Percentiles rank a stretch among this genome's conserved stretches.
phyloP scores from a whole-genome alignment of 2,888 invertebrate genomes.

The Idaea biselata region DNA sequence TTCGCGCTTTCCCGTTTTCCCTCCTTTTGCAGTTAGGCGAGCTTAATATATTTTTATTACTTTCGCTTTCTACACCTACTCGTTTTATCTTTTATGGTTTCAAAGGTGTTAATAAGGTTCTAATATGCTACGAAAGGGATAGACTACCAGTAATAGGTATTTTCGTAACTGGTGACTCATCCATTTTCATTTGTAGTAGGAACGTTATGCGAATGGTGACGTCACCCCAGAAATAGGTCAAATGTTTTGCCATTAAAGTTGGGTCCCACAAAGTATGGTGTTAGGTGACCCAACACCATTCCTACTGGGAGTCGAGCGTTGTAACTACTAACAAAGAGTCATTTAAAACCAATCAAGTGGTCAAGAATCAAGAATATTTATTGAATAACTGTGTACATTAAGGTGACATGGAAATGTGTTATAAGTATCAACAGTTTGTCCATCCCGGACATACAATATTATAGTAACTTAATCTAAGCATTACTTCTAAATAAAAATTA shows the following conservation, averaged over 20 bases:
- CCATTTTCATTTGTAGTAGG: conserved; percentile 6
- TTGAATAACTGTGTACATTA: too few species aligned
- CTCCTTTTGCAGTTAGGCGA: conserved; percentile 51
- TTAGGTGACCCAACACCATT: not conserved
- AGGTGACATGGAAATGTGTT: too few species aligned
- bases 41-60: conserved; percentile 24
- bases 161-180: conserved; percentile 11
- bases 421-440: too few species aligned
- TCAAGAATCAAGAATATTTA: too few species aligned
- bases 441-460: too few species aligned
- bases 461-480: too few species aligned
- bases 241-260: conserved; percentile 2
- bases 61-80: conserved; percentile 20
- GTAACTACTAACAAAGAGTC: not conserved
- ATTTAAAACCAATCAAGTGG: too few species aligned
- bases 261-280: not conserved
- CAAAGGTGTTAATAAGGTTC: too few species aligned
- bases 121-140: too few species aligned
- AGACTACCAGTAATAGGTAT: too few species aligned
- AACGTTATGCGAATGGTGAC: conserved; percentile 14
- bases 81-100: conserved; percentile 3
- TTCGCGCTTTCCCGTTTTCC: conserved; percentile 69
- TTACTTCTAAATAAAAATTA: too few species aligned
- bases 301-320: not conserved
- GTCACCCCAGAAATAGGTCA: conserved; percentile 23